Base-by-base conservation (phyloP, 2,797 vertebrate genomes). In the Poecilia gillii region DNA sequence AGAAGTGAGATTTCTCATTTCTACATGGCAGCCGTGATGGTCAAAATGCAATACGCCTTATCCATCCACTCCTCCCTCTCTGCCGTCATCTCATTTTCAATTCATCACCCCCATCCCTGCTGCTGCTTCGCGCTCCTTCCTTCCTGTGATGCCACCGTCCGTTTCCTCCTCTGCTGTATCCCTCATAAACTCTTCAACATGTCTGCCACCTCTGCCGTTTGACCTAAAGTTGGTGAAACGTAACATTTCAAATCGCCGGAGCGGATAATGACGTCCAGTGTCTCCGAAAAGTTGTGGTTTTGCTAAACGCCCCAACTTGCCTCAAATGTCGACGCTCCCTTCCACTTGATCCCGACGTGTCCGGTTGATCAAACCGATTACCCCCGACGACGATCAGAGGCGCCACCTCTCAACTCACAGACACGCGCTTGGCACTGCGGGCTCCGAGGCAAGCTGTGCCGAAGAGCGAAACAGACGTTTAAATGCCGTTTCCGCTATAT, bases 1-100 rank as follows among this genome's bases (percentile, higher is more conserved):
- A 66, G 57, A 81, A 51, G 57, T 57, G 62, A 85, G 78, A 80
- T 85, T 89, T 72, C 85, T 90, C 85, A 73, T 91, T 78, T 81
- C 78, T 28, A 80, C 83, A 86, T 57, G 84, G 90, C 88, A 89
- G 84, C 74, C 76, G n/a, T 83, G 86, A 91, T 90, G 85, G 88
- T 91, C 85, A 87, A 85, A 91, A 81, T 70, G 72, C 83, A 85
- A 76, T 85, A 77, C 64, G 49, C 73, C 83, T 84, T 43, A 84
- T 81, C 77, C 53, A 6, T 81, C 76, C 51, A 31, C 76, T 84
- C 80, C 81, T 74, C 78, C 77, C 66, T 31, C 79, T 90, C 89
- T 77, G n/a, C 80, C 45, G 5, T 79, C 73, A 84, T 88, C 77
- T 79, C 39, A 68, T 76, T 82, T 78, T 84, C 79, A 74, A 90